A percentile compares a stretch with the other conserved stretches of the same genome.
These are phyloP conservation scores for Ariolimax columbianus DNA, from an alignment of 2,888 invertebrate genomes.

Conservation along the genomic window DNA sequence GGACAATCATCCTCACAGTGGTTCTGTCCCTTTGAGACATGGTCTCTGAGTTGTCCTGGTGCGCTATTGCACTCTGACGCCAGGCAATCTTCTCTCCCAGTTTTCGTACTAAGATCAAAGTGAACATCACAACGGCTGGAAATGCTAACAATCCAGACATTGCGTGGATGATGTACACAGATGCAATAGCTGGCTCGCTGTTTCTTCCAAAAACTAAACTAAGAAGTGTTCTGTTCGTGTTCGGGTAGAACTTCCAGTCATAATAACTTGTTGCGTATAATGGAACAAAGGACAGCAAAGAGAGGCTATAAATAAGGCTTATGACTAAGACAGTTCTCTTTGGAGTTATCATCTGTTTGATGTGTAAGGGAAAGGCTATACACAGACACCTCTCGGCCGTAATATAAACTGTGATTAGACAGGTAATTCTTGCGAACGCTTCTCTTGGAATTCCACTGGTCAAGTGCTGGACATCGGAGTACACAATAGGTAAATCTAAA, in stretches of 20 bases:
- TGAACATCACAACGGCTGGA: not conserved
- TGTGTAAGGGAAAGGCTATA: conserved; percentile 1
- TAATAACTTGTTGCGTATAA: not conserved
- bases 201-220: not conserved
- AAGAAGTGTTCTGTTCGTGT: not conserved
- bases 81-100: not conserved
- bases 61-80: not conserved
- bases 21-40: not conserved
- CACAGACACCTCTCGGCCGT: conserved; percentile 6
- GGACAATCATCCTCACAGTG: not conserved
- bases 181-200: not conserved
- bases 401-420: not conserved
- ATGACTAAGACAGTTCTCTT: not conserved
- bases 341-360: conserved; percentile 18
- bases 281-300: not conserved
- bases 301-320: not conserved
- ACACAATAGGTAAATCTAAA: not conserved
- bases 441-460: not conserved
- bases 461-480: not conserved
- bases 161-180: not conserved
- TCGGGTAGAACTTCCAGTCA: conserved; percentile 5
- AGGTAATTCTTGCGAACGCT: not conserved
- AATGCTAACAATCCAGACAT: not conserved
- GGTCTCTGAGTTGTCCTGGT: not conserved
- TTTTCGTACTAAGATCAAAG: not conserved